Evolutionary conservation across 2,797 vertebrate species (phyloP), one percentile per base, ranked within the genome.

Genomic region (Carduelis carduelis): DNA sequence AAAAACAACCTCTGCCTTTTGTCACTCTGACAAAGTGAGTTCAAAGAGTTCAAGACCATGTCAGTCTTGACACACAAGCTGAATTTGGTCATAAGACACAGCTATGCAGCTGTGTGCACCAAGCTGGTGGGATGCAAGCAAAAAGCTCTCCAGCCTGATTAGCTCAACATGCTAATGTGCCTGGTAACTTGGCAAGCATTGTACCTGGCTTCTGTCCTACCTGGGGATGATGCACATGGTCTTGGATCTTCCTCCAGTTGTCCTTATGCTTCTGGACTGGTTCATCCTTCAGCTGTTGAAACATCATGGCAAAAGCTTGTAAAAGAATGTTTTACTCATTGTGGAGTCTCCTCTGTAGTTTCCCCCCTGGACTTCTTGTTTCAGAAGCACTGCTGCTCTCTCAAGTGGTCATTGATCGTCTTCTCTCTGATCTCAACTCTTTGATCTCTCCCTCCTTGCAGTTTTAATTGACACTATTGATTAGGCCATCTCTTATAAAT

Each of bases 71-170:
- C 47, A 75, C 5, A 18, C 23, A 64, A 70, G 68, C 26, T 41
- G 47, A 63, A 69, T 44, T 66, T 47, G 60, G 43, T 55, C 6
- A 1, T 7, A 59, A 70, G 47, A 41, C 47, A 39, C 12, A 28
- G 28, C 21, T 43, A 10, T 2, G 53, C 35, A 66, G 19, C 19
- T 52, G 20, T 0, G 1, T 0, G 0, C 35, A 30, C 23, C 41
- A 70, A 9, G 60, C 39, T 47, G n/a, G 39, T 55, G 22, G 43
- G 35, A 83, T 50, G 35, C 19, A 63, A 90, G 37, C 34, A 89
- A 28, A 80, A 89, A 90, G 35, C 61, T 81, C 57, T 90, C 44
- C 49, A 71, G 77, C 41, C 57, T 56, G 41, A 28, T 44, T 10
- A 88, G 53, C n/a, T 80, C 65, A 53, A 35, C 19, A 4, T 1